Percentiles rank a stretch among this genome's conserved stretches.
These are phyloP conservation scores for Hydrocynus forskahlii DNA, from an alignment of 2,797 vertebrate genomes.

Conservation along the genomic window DNA sequence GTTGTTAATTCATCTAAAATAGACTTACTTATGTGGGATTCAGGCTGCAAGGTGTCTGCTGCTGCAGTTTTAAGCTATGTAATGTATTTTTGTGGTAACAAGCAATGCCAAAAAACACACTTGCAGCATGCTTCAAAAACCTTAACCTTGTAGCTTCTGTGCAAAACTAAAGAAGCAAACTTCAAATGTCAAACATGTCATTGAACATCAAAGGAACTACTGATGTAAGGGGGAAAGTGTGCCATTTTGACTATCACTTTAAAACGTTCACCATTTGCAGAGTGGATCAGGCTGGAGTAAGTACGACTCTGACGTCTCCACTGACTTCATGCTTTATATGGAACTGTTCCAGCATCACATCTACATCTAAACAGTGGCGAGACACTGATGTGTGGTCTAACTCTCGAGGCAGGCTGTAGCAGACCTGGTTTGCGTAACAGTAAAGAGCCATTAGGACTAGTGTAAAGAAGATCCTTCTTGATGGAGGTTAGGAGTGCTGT, in stretches of 20 bases:
- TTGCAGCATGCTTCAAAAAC: no score
- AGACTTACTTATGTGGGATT: no score
- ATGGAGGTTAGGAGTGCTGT: constrained; percentile 38
- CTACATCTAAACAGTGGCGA: constrained; percentile 14
- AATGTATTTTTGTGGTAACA: no score
- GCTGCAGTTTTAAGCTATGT: no score
- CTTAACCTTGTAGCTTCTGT: not conserved
- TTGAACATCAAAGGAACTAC: not conserved
- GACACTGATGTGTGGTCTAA: constrained; percentile 22
- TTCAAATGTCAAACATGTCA: not conserved
- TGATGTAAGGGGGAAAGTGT: not conserved
- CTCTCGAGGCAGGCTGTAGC: not conserved
- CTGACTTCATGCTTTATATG: not conserved
- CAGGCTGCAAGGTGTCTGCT: no score
- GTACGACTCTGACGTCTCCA: constrained; percentile 28
- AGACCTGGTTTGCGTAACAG: constrained; percentile 26
- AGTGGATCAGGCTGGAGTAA: constrained; percentile 9
- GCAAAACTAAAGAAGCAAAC: not conserved
- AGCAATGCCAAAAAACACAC: no score
- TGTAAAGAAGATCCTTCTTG: constrained; percentile 41
- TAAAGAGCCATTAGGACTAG: constrained; percentile 38
- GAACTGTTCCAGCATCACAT: not conserved
- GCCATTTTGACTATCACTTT: not conserved
- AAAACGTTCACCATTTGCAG: not conserved
- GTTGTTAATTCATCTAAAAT: no score